phyloP scores from a whole-genome alignment of 2,797 vertebrate species.

The Chromis chromis region DNA sequence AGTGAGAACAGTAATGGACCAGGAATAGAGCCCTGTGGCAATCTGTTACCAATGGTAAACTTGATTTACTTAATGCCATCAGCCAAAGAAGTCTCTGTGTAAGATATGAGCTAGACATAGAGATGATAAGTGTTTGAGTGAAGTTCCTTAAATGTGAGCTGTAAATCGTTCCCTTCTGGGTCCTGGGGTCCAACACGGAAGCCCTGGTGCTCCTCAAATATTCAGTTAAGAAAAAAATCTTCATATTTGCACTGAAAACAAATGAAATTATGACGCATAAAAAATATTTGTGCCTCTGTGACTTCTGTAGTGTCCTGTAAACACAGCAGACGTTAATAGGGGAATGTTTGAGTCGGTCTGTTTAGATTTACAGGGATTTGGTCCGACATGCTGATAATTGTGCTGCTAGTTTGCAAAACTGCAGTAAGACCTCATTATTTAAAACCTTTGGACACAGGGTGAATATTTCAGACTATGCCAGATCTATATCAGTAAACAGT shows the following conservation, averaged over 20 bases:
- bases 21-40: neutral
- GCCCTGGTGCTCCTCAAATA: neutral
- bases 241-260: too few relatives aligned
- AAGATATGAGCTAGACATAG: neutral
- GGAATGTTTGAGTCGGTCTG: neutral
- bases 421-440: neutral
- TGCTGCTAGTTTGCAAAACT: neutral
- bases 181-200: neutral
- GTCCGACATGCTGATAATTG: neutral
- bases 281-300: neutral
- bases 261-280: too few relatives aligned
- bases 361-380: neutral
- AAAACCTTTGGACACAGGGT: neutral
- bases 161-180: neutral
- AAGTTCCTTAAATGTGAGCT: neutral
- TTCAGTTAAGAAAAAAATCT: neutral
- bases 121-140: neutral
- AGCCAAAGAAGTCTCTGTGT: neutral
- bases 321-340: neutral
- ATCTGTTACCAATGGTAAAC: neutral
- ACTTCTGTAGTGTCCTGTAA: neutral
- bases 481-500: neutral
- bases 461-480: conserved; percentile 6
- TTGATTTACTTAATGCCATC: neutral
- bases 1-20: conserved; percentile 1